Conservation (phyloP, 2,888 invertebrate species). For the Omphaloscelis lunosa region DNA sequence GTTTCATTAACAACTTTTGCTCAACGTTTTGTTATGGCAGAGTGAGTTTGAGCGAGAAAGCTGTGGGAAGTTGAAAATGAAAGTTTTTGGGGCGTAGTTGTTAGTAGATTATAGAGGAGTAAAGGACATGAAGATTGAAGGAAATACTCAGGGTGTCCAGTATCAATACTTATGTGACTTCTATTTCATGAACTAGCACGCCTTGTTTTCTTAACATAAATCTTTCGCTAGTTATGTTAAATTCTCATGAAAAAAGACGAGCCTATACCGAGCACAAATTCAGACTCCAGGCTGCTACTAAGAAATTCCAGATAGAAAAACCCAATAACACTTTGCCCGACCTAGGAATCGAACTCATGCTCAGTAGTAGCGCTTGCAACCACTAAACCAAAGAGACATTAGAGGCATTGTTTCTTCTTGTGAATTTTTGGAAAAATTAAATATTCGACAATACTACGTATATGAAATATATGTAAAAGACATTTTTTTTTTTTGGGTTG, state of each 20-base stretch:
- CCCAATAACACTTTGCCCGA: too few species aligned
- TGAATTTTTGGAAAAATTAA: not conserved
- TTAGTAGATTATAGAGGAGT: constrained; percentile 8
- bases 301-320: too few species aligned
- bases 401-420: not conserved
- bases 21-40: constrained; percentile 69
- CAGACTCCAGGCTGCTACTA: too few species aligned
- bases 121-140: not conserved
- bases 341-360: too few species aligned
- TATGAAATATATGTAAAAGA: too few species aligned
- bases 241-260: too few species aligned
- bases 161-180: not conserved
- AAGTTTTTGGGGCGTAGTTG: constrained; percentile 58
- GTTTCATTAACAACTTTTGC: constrained; percentile 68
- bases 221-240: too few species aligned
- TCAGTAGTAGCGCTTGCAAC: too few species aligned
- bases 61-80: constrained; percentile 76
- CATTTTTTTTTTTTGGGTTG: too few species aligned
- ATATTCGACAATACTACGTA: not conserved
- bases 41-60: constrained; percentile 72
- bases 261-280: too few species aligned
- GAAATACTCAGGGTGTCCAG: not conserved
- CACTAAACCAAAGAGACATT: too few species aligned
- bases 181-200: not conserved
- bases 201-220: not conserved